Evolutionary conservation across 2,113 vertebrate genomes (phyloP).

Genomic region (Menura novaehollandiae): DNA sequence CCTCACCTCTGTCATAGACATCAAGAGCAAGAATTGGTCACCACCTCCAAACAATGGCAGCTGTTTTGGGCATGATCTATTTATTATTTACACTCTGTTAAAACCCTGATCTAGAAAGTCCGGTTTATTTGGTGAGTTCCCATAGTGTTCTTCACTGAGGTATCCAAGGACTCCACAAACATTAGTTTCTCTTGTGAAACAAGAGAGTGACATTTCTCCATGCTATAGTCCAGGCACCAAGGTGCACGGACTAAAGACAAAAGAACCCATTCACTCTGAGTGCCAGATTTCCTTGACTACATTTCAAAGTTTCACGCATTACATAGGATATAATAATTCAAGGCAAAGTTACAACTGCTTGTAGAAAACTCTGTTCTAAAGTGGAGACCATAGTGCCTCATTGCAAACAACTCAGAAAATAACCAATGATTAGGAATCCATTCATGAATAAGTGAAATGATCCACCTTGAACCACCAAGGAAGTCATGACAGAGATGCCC

Average conservation of each 20-base stretch:
- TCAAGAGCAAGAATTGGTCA: not conserved
- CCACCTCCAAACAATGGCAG: not conserved
- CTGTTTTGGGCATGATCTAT: not conserved
- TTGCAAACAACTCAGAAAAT: not conserved
- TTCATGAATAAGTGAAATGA: not conserved
- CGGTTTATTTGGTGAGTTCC: not conserved
- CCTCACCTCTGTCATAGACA: fast-evolving
- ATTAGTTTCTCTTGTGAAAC: not conserved
- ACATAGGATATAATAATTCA: not conserved
- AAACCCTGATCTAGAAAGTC: not conserved
- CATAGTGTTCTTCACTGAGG: not conserved
- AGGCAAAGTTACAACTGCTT: not conserved
- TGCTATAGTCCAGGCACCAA: not conserved
- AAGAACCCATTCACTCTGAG: not conserved
- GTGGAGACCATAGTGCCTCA: not conserved
- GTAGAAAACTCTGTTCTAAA: not conserved
- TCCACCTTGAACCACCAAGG: not conserved
- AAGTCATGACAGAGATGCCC: not conserved
- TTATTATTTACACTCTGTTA: not conserved
- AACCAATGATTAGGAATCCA: not conserved
- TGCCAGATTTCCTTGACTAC: not conserved
- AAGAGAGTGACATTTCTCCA: not conserved
- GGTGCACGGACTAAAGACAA: not conserved
- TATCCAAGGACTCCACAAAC: not conserved
- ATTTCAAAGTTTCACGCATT: not conserved